phyloP scores from a whole-genome alignment of 2,113 vertebrate genomes.

The Pitta sordida region DNA sequence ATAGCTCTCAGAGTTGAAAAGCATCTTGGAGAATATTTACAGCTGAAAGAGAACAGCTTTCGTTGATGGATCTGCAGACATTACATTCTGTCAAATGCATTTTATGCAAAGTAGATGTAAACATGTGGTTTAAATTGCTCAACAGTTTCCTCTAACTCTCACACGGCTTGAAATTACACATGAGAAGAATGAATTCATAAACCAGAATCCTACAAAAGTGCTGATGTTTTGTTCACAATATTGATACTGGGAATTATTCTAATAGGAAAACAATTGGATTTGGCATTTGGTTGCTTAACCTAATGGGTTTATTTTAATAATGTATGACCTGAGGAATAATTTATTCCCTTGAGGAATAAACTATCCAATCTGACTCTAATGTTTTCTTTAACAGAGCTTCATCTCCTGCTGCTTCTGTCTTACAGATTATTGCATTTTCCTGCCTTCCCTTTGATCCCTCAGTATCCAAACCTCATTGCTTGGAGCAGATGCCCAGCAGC shows the following conservation, averaged over 20 bases:
- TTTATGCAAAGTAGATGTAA: constrained; percentile 60
- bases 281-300: constrained; percentile 14
- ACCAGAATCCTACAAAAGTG: constrained; percentile 1
- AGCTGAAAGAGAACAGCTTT: background rate
- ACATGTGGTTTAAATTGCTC: constrained; percentile 59
- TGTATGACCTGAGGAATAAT: background rate
- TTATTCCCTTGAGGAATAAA: constrained; percentile 16
- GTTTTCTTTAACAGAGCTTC: background rate
- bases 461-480: accelerated
- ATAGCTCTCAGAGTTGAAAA: background rate
- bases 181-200: constrained; percentile 33
- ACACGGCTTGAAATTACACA: background rate
- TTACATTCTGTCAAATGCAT: constrained; percentile 13
- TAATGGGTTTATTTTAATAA: constrained; percentile 38
- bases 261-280: constrained; percentile 25
- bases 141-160: constrained; percentile 43
- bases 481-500: background rate
- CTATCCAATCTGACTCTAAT: background rate
- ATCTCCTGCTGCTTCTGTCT: background rate
- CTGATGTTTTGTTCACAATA: constrained; percentile 11
- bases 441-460: background rate
- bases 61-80: constrained; percentile 9
- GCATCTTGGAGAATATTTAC: background rate
- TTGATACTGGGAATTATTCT: constrained; percentile 46
- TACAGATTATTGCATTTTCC: background rate